Evolutionary conservation across 2,888 invertebrate species (phyloP).

Genomic region (Tipula confusa): DNA sequence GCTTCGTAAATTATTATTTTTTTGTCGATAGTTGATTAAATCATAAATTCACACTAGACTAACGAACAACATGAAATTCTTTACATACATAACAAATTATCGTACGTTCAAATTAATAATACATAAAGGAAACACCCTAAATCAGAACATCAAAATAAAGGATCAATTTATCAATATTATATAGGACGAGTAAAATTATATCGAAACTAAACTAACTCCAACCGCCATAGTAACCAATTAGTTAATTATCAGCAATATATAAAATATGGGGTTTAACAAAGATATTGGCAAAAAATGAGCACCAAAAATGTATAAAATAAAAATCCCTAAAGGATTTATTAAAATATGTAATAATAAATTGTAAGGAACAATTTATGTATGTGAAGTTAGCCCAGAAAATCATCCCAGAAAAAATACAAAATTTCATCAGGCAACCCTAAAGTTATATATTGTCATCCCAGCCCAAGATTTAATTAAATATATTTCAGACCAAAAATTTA

Average conservation of each 20-base stretch:
- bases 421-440: too few relatives aligned
- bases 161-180: conserved; percentile 8
- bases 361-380: background rate
- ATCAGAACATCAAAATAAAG: background rate
- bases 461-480: too few relatives aligned
- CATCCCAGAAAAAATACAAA: too few relatives aligned
- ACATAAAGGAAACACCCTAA: background rate
- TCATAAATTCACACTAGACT: conserved; percentile 6
- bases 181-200: background rate
- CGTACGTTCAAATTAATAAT: background rate
- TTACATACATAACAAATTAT: background rate
- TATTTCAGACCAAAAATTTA: too few relatives aligned
- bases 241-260: conserved; percentile 3
- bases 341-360: conserved; percentile 25
- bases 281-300: background rate
- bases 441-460: too few relatives aligned
- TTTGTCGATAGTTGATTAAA: conserved; percentile 7
- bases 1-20: background rate
- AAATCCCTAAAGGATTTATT: conserved; percentile 9
- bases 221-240: background rate
- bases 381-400: background rate
- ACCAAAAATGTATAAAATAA: background rate
- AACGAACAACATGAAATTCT: background rate
- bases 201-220: background rate
- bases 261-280: background rate